These are phyloP conservation scores for Xiphorhynchus erythropygius DNA, from an alignment of 2,797 vertebrate genomes.

Conservation along the genomic window DNA sequence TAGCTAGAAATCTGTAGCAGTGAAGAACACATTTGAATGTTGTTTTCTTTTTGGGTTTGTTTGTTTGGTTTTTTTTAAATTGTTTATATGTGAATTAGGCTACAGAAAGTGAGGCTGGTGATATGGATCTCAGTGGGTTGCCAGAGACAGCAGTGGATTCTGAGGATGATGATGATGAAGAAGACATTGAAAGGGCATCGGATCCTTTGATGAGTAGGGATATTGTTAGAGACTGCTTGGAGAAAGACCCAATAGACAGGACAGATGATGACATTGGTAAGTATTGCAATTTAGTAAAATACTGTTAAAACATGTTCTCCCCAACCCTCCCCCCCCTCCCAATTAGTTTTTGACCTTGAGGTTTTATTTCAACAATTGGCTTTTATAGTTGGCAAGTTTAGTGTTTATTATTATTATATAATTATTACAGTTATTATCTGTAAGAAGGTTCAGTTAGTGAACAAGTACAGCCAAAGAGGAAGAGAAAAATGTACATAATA, in stretches of 20 bases:
- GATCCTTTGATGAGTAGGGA: slow-evolving; percentile 98
- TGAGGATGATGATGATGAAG: slow-evolving; percentile 97
- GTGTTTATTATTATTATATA: not conserved
- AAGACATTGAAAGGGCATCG: slow-evolving; percentile 95
- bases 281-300: not conserved
- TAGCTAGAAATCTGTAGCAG: not conserved
- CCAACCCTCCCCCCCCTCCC: not conserved
- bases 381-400: not conserved
- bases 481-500: not conserved
- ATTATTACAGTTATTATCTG: not conserved
- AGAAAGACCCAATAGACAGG: slow-evolving; percentile 97
- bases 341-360: not conserved
- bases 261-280: slow-evolving; percentile 98
- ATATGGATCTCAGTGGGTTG: slow-evolving; percentile 98
- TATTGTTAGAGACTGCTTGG: slow-evolving; percentile 96
- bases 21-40: not conserved
- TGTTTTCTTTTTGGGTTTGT: not conserved
- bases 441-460: not conserved
- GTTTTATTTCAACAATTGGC: not conserved
- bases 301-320: not conserved
- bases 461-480: not conserved
- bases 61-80: not conserved
- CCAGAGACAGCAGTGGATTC: slow-evolving; percentile 98
- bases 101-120: slow-evolving; percentile 96
- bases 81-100: slow-evolving; percentile 77